Percentiles rank a stretch among this genome's conserved stretches.
phyloP scores from a whole-genome alignment of 2,888 invertebrate species.

The Morpho deidamia region DNA sequence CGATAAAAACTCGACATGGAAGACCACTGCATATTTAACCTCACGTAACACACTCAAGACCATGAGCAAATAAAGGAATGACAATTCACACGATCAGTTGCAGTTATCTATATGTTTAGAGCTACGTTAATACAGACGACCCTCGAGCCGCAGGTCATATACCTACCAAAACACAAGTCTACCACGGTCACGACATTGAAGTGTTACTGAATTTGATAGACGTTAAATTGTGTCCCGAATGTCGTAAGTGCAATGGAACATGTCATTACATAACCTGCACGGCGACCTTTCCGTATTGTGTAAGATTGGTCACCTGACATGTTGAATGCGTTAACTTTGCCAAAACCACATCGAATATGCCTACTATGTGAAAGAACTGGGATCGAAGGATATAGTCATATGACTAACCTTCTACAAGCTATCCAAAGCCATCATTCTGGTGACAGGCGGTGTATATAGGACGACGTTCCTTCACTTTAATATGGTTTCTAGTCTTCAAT shows the following conservation, averaged over 20 bases:
- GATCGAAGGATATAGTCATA: too few species aligned
- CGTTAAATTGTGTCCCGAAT: slow-evolving; percentile 40
- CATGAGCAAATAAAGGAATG: slow-evolving; percentile 30
- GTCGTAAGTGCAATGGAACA: slow-evolving; percentile 37
- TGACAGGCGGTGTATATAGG: too few species aligned
- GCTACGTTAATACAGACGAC: slow-evolving; percentile 36
- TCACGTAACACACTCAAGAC: slow-evolving; percentile 31
- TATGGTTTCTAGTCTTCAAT: too few species aligned
- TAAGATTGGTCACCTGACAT: slow-evolving; percentile 19
- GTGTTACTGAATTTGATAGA: slow-evolving; percentile 40
- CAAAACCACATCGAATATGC: slow-evolving; percentile 8
- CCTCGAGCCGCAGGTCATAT: slow-evolving; percentile 47
- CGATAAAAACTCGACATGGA: background rate
- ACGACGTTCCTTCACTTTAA: too few species aligned
- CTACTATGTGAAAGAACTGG: background rate
- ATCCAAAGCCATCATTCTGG: too few species aligned
- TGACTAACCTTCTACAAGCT: too few species aligned
- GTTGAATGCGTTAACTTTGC: slow-evolving; percentile 10
- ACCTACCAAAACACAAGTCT: slow-evolving; percentile 31
- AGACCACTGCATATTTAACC: slow-evolving; percentile 29
- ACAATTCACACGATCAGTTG: slow-evolving; percentile 31
- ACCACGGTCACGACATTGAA: slow-evolving; percentile 69
- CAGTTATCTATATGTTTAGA: slow-evolving; percentile 26
- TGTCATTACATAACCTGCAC: slow-evolving; percentile 46
- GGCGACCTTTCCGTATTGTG: slow-evolving; percentile 42